Evolutionary conservation across 1,140 invertebrate species (phyloP).

Genomic region (Reticulitermes speratus): DNA sequence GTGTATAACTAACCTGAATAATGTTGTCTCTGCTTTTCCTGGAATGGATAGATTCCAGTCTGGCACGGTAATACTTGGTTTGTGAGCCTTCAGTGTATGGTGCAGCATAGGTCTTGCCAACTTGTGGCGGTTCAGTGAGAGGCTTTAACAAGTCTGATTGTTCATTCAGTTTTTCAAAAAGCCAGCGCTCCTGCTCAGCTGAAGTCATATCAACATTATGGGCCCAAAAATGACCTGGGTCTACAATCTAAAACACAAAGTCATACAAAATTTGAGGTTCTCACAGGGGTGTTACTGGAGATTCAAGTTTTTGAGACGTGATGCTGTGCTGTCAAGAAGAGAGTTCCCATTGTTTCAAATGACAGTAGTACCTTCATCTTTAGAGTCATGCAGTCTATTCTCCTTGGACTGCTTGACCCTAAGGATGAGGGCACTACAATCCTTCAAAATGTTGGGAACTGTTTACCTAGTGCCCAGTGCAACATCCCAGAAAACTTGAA

Average conservation of each 20-base stretch:
- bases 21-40: slow-evolving; percentile 10
- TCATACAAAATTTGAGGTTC: too few relatives aligned
- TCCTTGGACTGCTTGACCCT: too few relatives aligned
- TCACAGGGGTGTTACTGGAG: too few relatives aligned
- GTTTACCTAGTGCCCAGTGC: too few relatives aligned
- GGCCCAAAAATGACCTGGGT: slow-evolving; percentile 63
- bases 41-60: slow-evolving; percentile 40
- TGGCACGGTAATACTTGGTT: slow-evolving; percentile 40
- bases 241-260: slow-evolving; percentile 47
- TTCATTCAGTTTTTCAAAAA: not conserved
- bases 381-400: too few relatives aligned
- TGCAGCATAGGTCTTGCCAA: slow-evolving; percentile 34
- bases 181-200: not conserved
- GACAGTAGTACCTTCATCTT: too few relatives aligned
- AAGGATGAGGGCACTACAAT: too few relatives aligned
- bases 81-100: slow-evolving; percentile 32
- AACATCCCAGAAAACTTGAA: too few relatives aligned
- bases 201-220: slow-evolving; percentile 42
- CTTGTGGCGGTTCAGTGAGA: slow-evolving; percentile 20
- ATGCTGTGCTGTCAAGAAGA: too few relatives aligned
- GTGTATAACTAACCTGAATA: not conserved
- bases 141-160: not conserved
- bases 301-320: too few relatives aligned
- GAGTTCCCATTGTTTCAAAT: too few relatives aligned
- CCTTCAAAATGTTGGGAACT: too few relatives aligned